Percentiles rank a stretch among this genome's conserved stretches.
Conservation (phyloP, 2,113 vertebrate genomes). For the Tringa solitaria region DNA sequence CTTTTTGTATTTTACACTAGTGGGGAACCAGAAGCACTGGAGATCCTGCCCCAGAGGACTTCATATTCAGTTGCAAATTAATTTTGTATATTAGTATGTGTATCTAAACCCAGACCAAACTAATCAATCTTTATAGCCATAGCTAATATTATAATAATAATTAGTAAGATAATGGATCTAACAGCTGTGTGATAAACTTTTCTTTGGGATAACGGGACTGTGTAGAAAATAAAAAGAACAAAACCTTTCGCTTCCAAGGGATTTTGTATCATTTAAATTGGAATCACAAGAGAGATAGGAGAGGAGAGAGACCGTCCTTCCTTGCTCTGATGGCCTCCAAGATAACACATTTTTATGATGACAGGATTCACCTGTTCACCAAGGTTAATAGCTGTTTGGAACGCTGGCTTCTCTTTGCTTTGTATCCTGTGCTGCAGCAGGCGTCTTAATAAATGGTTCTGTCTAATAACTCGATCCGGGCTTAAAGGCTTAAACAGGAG, state of each 20-base stretch:
- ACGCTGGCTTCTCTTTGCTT: background rate
- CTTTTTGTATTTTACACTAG: background rate
- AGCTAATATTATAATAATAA: background rate
- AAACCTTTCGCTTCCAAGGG: background rate
- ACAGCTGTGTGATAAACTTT: background rate
- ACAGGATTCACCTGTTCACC: background rate
- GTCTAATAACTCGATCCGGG: background rate
- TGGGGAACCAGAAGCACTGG: background rate
- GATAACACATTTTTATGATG: background rate
- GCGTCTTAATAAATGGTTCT: background rate
- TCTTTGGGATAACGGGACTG: background rate
- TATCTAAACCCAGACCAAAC: background rate
- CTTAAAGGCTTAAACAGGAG: background rate
- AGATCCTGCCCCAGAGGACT: background rate
- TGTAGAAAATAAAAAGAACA: background rate
- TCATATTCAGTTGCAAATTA: background rate
- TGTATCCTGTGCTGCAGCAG: background rate
- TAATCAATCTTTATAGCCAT: background rate
- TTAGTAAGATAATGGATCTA: background rate
- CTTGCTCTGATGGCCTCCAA: background rate
- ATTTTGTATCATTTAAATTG: background rate
- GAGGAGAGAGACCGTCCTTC: background rate
- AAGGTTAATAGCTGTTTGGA: background rate
- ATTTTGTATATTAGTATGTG: background rate
- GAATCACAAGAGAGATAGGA: background rate